Conservation (phyloP, 2,888 invertebrate species). For the Minunthozetes semirufus region DNA sequence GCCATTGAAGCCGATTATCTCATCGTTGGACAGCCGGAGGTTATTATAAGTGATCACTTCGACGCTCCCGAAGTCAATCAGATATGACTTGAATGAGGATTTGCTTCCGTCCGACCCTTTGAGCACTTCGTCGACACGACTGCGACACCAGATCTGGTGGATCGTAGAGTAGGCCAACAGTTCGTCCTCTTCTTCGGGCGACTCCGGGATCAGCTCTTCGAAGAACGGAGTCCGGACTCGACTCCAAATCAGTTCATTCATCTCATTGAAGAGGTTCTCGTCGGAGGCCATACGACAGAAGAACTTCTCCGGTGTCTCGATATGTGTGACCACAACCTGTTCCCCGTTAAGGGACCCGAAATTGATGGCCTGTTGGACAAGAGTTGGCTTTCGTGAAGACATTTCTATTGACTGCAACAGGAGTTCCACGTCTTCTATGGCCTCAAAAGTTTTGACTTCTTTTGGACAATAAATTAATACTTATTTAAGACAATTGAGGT, state of each 20-base stretch:
- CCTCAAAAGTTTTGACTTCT: background rate
- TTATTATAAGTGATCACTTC: slow-evolving; percentile 16
- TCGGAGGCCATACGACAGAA: slow-evolving; percentile 27
- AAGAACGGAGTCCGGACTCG: background rate
- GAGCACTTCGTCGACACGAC: background rate
- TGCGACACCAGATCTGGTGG: slow-evolving; percentile 27
- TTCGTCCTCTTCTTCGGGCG: background rate
- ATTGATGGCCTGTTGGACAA: background rate
- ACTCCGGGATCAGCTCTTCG: background rate
- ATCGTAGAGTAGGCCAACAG: slow-evolving; percentile 28
- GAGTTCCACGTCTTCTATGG: too few relatives aligned
- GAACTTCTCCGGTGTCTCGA: slow-evolving; percentile 28
- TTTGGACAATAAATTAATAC: too few relatives aligned
- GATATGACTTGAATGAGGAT: background rate
- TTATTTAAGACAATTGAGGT: too few relatives aligned
- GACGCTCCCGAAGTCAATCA: slow-evolving; percentile 31
- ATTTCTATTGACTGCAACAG: too few relatives aligned
- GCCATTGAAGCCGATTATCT: slow-evolving; percentile 25
- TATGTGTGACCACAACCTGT: slow-evolving; percentile 30
- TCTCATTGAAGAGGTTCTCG: background rate
- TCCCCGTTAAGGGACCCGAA: background rate
- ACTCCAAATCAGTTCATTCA: slow-evolving; percentile 11
- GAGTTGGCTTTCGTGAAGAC: background rate
- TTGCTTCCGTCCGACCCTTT: background rate
- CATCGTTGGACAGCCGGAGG: background rate